These are phyloP conservation scores for Saccostrea echinata DNA, from an alignment of 1,140 invertebrate genomes.

Conservation along the genomic window DNA sequence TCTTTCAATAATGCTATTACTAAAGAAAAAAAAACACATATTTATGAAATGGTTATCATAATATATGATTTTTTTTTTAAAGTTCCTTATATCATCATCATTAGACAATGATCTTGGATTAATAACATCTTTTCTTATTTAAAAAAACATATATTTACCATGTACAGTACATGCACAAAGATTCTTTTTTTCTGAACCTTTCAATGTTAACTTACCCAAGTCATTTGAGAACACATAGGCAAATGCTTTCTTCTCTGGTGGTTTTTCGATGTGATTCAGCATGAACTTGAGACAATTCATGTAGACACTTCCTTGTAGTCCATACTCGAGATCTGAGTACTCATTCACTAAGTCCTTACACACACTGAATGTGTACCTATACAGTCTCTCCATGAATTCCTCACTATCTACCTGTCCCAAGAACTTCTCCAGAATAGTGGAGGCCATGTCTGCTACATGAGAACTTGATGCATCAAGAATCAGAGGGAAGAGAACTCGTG, in stretches of 20 bases:
- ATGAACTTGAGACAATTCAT: slow-evolving; percentile 89
- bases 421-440: slow-evolving; percentile 82
- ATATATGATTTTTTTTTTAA: too few species aligned
- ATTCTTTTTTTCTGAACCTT: neutral
- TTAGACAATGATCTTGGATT: too few species aligned
- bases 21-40: neutral
- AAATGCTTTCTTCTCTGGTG: slow-evolving; percentile 89
- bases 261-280: slow-evolving; percentile 90
- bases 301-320: slow-evolving; percentile 86
- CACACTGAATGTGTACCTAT: slow-evolving; percentile 84
- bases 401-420: slow-evolving; percentile 84
- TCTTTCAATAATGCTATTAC: neutral
- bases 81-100: too few species aligned
- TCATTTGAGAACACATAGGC: slow-evolving; percentile 86
- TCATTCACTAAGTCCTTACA: slow-evolving; percentile 85
- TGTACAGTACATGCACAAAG: too few species aligned
- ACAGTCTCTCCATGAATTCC: slow-evolving; percentile 84
- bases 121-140: too few species aligned
- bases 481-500: slow-evolving; percentile 86
- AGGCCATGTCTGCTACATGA: slow-evolving; percentile 83
- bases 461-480: slow-evolving; percentile 88
- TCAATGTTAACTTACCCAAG: slow-evolving; percentile 63
- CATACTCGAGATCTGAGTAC: slow-evolving; percentile 77
- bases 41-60: neutral
- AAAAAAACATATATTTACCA: too few species aligned